Conservation (phyloP, 2,888 invertebrate genomes). For the Plagodis dolabraria region DNA sequence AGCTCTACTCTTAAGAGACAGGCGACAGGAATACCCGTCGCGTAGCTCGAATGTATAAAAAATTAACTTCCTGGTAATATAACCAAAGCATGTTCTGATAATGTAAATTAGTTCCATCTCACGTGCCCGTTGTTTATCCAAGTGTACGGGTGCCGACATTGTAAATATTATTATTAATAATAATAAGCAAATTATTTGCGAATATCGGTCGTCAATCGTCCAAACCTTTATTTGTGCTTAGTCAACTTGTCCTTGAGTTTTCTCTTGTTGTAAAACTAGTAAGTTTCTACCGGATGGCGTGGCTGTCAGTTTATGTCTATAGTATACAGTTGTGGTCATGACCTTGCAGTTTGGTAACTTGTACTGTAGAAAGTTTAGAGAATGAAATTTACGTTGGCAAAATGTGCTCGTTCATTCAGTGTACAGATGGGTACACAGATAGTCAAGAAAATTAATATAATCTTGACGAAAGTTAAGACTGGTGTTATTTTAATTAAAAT, state of each 20-base stretch:
- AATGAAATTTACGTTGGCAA: slow-evolving; percentile 6
- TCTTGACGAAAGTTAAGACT: too few species aligned
- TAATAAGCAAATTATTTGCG: slow-evolving; percentile 27
- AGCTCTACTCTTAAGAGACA: slow-evolving; percentile 3
- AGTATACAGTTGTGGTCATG: slow-evolving; percentile 11
- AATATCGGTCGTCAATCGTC: slow-evolving; percentile 14
- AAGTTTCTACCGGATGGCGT: slow-evolving; percentile 20
- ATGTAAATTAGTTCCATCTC: slow-evolving; percentile 27
- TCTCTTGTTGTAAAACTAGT: slow-evolving; percentile 23
- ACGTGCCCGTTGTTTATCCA: slow-evolving; percentile 29
- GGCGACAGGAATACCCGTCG: not conserved
- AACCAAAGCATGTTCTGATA: slow-evolving; percentile 16
- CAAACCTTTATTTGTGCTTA: slow-evolving; percentile 22
- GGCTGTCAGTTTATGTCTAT: not conserved
- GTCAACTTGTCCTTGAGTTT: slow-evolving; percentile 31
- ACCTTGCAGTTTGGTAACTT: slow-evolving; percentile 18
- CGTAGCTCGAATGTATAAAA: slow-evolving; percentile 12
- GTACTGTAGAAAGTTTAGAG: slow-evolving; percentile 25
- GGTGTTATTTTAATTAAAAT: too few species aligned
- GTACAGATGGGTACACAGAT: too few species aligned
- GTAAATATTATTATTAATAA: slow-evolving; percentile 28
- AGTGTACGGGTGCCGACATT: slow-evolving; percentile 25
- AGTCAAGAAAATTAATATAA: too few species aligned
- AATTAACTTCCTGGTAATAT: slow-evolving; percentile 6
- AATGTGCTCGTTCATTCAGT: slow-evolving; percentile 13